Conservation (phyloP, 2,797 vertebrate genomes). For the Limosa lapponica region DNA sequence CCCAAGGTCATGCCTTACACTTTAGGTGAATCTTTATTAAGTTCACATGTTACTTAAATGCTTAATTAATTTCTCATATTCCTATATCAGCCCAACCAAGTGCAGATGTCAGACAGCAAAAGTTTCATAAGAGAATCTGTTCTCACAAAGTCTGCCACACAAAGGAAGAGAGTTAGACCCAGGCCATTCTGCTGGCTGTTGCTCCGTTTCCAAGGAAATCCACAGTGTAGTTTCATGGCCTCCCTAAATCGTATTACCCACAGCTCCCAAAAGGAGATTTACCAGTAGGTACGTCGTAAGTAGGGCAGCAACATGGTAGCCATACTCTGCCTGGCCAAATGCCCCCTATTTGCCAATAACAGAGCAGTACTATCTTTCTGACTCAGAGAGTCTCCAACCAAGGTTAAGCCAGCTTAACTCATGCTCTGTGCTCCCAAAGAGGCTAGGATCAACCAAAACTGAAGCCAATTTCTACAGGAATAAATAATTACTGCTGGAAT, state of each 20-base stretch:
- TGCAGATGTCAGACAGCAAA: not conserved
- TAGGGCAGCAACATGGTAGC: not conserved
- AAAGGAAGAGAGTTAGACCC: not conserved
- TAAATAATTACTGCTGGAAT: slow-evolving; percentile 7
- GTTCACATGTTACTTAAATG: not conserved
- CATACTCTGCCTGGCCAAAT: not conserved
- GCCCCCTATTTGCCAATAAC: not conserved
- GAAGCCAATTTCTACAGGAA: not conserved
- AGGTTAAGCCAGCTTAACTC: not conserved
- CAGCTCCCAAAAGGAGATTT: not conserved
- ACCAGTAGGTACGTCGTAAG: not conserved
- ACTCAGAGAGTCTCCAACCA: not conserved
- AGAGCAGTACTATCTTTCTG: not conserved
- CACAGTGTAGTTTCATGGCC: not conserved
- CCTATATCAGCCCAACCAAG: not conserved
- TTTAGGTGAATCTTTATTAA: not conserved
- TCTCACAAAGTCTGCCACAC: not conserved
- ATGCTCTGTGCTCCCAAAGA: not conserved
- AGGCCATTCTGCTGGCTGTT: not conserved
- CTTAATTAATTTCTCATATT: not conserved
- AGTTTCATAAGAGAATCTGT: not conserved
- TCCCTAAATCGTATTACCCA: not conserved
- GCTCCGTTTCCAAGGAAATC: not conserved
- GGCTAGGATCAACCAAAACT: not conserved
- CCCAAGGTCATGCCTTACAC: not conserved